Base-by-base conservation (phyloP, 2,888 invertebrate species). In the Poecilus cupreus region DNA sequence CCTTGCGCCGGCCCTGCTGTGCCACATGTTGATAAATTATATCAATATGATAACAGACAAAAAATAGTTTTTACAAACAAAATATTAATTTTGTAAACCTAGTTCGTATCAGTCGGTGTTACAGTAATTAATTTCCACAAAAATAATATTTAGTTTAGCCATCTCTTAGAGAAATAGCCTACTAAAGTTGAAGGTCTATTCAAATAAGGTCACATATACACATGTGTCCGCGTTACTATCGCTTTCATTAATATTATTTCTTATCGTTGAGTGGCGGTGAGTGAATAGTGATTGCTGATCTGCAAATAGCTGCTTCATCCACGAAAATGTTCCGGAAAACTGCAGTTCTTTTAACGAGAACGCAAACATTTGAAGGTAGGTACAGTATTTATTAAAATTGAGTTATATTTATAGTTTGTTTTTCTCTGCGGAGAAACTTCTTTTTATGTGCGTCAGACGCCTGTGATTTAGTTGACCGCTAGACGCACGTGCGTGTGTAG, bases 291-390 rank as follows among this genome's bases (percentile, higher is more conserved):
- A 24, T 46, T 26, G 20, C 24, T 0, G 43, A n/a, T n/a, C n/a
- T n/a, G n/a, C n/a, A n/a, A n/a, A n/a, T n/a, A n/a, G n/a, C 11
- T 1, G 60, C 6, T 8, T 22, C 26, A n/a, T 20, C 60, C 26
- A 20, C n/a, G 6, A 75, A 75, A 51, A 75, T 75, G 75, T 75
- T 75, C n/a, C 75, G 75, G 4, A 75, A 75, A 75, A 75, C 75
- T 26, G 16, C 51, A 13, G 49, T 24, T n/a, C 46, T 51, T 16
- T 32, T 75, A 49, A 51, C 75, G 5, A 75, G 8, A 32, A 75
- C 26, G 4, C 75, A 75, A 26, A 24, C 49, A 13, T 49, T 22
- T 13, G 75, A 75, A 75, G 75, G 75, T 75, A 8, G 51, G 75
- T 49, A 13, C 5, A 16, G 24, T 75, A 24, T 10, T 49, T 74